Conservation (phyloP, 2,113 vertebrate species). For the Lasiurus borealis region DNA sequence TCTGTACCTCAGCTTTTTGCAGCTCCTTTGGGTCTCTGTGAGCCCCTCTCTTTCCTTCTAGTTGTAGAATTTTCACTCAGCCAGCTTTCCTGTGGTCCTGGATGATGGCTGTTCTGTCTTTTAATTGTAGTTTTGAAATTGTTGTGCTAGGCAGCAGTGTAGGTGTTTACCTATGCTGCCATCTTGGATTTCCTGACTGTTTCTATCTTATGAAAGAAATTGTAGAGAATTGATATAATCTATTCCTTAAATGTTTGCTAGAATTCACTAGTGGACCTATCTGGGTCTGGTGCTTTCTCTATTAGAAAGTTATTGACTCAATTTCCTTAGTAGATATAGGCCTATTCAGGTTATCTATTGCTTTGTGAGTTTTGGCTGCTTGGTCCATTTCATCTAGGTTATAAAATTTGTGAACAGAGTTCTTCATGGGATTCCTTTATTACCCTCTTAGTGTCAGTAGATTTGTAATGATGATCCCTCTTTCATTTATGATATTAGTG, state of each 20-base stretch:
- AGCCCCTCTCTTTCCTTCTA: too few species aligned
- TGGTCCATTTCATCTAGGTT: slow-evolving; percentile 1
- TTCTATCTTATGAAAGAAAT: not conserved
- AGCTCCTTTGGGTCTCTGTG: too few species aligned
- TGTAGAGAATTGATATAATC: slow-evolving; percentile 13
- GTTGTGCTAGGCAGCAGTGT: too few species aligned
- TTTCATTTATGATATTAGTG: slow-evolving; percentile 6
- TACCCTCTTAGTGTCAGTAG: not conserved
- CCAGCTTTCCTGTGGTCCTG: too few species aligned
- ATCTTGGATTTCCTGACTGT: too few species aligned
- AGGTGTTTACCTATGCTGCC: too few species aligned
- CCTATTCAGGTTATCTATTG: not conserved
- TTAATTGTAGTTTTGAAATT: too few species aligned
- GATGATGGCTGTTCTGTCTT: too few species aligned
- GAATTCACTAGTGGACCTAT: not conserved
- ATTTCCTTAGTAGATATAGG: not conserved
- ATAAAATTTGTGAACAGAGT: not conserved
- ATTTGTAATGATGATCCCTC: not conserved
- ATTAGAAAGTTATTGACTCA: not conserved
- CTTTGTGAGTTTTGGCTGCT: not conserved
- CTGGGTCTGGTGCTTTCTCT: not conserved
- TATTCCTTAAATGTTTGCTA: not conserved
- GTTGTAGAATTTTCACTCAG: too few species aligned
- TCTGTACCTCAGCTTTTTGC: too few species aligned
- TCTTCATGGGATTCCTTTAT: not conserved